Percentiles rank a stretch among this genome's conserved stretches.
These are phyloP conservation scores for Dasysyrphus albostriatus DNA, from an alignment of 2,888 invertebrate species.

Conservation along the genomic window DNA sequence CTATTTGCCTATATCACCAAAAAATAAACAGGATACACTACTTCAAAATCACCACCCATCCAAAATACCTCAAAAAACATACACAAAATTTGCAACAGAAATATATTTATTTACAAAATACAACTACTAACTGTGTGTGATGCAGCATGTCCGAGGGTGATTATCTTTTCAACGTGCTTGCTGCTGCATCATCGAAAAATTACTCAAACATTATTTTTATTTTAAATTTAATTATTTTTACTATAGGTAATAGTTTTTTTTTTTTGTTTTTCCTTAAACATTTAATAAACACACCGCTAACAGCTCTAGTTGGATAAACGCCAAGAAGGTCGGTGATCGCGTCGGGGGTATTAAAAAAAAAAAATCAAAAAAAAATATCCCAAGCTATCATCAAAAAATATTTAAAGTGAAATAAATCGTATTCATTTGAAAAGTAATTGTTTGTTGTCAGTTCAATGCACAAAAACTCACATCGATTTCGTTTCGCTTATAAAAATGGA, in stretches of 20 bases:
- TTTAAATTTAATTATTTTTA: constrained; percentile 13
- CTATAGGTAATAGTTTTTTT: not conserved
- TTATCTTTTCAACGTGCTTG: constrained; percentile 30
- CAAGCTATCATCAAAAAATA: constrained; percentile 8
- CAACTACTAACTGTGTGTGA: constrained; percentile 5
- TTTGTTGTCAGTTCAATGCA: constrained; percentile 11
- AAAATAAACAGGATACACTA: not conserved
- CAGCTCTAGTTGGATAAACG: constrained; percentile 22
- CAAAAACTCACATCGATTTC: constrained; percentile 5
- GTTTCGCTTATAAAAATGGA: constrained; percentile 4
- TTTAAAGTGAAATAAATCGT: constrained; percentile 7
- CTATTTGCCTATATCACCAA: not conserved
- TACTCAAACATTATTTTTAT: constrained; percentile 25
- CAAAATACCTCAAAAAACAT: constrained; percentile 5
- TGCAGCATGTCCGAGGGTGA: constrained; percentile 28
- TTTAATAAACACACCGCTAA: constrained; percentile 23
- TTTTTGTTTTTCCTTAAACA: not conserved
- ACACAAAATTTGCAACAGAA: constrained; percentile 3
- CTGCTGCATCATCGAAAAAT: constrained; percentile 22
- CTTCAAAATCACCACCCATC: constrained; percentile 23
- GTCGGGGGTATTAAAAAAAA: not conserved
- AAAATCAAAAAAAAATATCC: not conserved
- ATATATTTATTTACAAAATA: constrained; percentile 36
- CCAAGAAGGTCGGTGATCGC: constrained; percentile 31
- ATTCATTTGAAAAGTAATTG: constrained; percentile 20